Evolutionary conservation across 2,888 invertebrate species (phyloP), one percentile per base, ranked within the genome.

Genomic region (Apamea monoglypha): DNA sequence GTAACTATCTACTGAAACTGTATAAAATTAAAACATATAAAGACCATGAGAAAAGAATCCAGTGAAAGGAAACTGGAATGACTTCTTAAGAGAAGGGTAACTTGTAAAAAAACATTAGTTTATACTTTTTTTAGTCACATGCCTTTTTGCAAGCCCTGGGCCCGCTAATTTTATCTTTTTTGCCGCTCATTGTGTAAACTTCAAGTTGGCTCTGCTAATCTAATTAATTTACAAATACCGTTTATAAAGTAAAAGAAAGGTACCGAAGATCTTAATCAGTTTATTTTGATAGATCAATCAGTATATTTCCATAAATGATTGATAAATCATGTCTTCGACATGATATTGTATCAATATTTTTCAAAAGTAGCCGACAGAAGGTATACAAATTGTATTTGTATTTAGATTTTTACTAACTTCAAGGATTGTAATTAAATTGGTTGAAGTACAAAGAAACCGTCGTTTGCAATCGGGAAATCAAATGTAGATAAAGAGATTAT

Each of bases 401-500:
- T 47, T 63, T 21, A 18, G 21, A 74, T 50, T 64, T 25, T 63
- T 14, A 74, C n/a, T 32, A 47, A 1, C 2, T 32, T 50, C 40
- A 75, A 56, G 1, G 12, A 56, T 32, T 47, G 25, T 71, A n/a
- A 61, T 36, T 53, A 70, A 70, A 82, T 25, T 10, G n/a, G 16
- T 50, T 50, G 0, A 67, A 47, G 59, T 61, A 61, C 1, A 71
- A 68, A 63, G 25, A 36, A 64, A 53, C 50, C 50, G 56, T n/a
- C 18, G 12, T 21, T 32, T n/a, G 14, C 29, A 56, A 70, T 25
- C 36, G 25, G 29, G 25, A 14, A 70, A 79, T n/a, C 25, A 50
- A 44, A 79, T 53, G n/a, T 44, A 68, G 47, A 78, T 78, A 56
- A 50, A 25, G 1, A 21, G 25, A 29, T 59, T 29, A 59, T n/a